A percentile compares a stretch with the other conserved stretches of the same genome.
These are phyloP conservation scores for Eupithecia centaureata DNA, from an alignment of 2,888 invertebrate genomes.

Conservation along the genomic window DNA sequence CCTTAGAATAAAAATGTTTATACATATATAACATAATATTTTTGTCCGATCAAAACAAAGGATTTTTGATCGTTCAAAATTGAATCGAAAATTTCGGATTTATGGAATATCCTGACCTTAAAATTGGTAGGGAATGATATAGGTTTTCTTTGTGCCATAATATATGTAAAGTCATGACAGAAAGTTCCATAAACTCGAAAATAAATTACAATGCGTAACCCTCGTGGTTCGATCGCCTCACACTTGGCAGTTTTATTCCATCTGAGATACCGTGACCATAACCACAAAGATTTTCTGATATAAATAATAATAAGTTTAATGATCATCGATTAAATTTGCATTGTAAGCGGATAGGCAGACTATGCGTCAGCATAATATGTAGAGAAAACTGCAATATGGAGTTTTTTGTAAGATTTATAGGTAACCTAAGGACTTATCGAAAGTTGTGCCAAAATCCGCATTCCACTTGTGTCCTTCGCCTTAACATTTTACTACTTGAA, in stretches of 20 bases:
- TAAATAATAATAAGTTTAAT: not conserved
- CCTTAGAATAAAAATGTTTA: no score
- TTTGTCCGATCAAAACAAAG: no score
- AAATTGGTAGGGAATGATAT: not conserved
- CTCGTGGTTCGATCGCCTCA: not conserved
- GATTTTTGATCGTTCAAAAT: no score
- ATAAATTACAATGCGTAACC: not conserved
- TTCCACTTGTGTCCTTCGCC: conserved; percentile 28
- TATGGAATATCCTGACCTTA: no score
- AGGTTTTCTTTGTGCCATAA: not conserved
- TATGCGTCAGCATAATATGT: not conserved
- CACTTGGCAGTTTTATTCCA: conserved; percentile 4
- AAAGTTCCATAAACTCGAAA: not conserved
- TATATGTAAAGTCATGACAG: no score
- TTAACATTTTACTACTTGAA: conserved; percentile 6
- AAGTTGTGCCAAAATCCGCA: conserved; percentile 18
- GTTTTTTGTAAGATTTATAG: not conserved
- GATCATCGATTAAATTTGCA: not conserved
- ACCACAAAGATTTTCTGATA: conserved; percentile 13
- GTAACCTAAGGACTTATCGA: not conserved
- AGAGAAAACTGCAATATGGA: not conserved
- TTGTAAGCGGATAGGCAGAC: not conserved
- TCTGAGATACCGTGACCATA: not conserved
- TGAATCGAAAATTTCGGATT: no score
- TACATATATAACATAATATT: no score